Percentiles rank a stretch among this genome's conserved stretches.
Conservation (phyloP, 1,140 invertebrate species). For the Neoseiulus cucumeris region DNA sequence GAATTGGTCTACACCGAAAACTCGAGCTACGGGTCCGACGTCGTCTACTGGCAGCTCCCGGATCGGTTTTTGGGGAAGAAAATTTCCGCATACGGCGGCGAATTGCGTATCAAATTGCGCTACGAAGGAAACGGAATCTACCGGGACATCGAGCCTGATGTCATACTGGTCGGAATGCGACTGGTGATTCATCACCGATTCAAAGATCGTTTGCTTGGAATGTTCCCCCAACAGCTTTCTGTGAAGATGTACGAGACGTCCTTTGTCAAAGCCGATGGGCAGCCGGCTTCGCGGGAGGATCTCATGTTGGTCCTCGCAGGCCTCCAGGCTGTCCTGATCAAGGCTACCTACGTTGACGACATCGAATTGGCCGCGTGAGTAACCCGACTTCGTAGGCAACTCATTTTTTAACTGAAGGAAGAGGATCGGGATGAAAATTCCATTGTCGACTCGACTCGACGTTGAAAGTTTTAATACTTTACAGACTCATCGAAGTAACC, state of each 20-base stretch:
- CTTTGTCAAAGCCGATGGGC: slow-evolving; percentile 64
- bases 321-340: slow-evolving; percentile 63
- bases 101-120: slow-evolving; percentile 21
- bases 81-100: slow-evolving; percentile 12
- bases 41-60: slow-evolving; percentile 14
- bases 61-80: not conserved
- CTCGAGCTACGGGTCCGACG: not conserved
- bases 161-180: slow-evolving; percentile 11
- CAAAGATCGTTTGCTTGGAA: not conserved
- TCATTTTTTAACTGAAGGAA: slow-evolving; percentile 21
- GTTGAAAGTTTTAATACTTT: slow-evolving; percentile 18
- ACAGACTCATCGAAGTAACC: slow-evolving; percentile 44
- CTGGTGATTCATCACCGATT: slow-evolving; percentile 9
- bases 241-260: slow-evolving; percentile 23
- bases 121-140: slow-evolving; percentile 19
- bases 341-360: slow-evolving; percentile 69
- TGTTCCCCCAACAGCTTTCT: slow-evolving; percentile 6
- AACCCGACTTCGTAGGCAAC: slow-evolving; percentile 16
- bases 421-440: slow-evolving; percentile 14
- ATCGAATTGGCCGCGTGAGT: slow-evolving; percentile 51
- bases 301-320: slow-evolving; percentile 79
- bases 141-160: slow-evolving; percentile 15
- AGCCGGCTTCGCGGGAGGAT: slow-evolving; percentile 56
- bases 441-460: slow-evolving; percentile 5
- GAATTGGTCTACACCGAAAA: not conserved